Percentiles rank a stretch among this genome's conserved stretches.
These are phyloP conservation scores for Strigamia maritima DNA, from an alignment of 2,888 invertebrate species.

Conservation along the genomic window DNA sequence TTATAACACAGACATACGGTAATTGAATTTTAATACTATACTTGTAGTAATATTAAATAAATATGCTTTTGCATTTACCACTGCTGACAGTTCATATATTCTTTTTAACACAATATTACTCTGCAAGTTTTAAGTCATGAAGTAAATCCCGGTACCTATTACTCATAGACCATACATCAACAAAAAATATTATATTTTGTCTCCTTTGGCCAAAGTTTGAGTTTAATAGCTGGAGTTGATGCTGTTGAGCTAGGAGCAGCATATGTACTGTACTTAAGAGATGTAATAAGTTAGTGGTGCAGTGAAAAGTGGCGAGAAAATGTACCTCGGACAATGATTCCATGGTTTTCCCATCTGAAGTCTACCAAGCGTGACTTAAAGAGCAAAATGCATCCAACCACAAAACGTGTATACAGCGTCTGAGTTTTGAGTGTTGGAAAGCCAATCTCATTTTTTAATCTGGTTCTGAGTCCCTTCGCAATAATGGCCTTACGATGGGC, in stretches of 20 bases:
- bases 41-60: no score
- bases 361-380: conserved; percentile 16
- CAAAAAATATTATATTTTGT: not conserved
- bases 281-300: conserved; percentile 22
- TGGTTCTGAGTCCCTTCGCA: not conserved
- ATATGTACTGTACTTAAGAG: not conserved
- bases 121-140: no score
- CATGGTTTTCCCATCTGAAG: conserved; percentile 20
- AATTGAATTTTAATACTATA: no score
- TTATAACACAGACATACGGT: not conserved
- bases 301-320: conserved; percentile 25
- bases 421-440: conserved; percentile 21
- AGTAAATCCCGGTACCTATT: no score
- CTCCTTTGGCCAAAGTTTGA: not conserved
- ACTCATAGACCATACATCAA: no score
- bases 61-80: no score
- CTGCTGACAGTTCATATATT: no score
- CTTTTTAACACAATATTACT: no score
- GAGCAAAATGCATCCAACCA: conserved; percentile 31
- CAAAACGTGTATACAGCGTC: conserved; percentile 16
- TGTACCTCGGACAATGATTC: conserved; percentile 30
- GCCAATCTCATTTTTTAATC: conserved; percentile 32
- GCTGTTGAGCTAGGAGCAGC: not conserved
- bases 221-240: not conserved
- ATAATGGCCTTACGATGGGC: not conserved